Evolutionary conservation across 2,797 vertebrate species (phyloP), one percentile per base, ranked within the genome.

Genomic region (Sternotherus odoratus): DNA sequence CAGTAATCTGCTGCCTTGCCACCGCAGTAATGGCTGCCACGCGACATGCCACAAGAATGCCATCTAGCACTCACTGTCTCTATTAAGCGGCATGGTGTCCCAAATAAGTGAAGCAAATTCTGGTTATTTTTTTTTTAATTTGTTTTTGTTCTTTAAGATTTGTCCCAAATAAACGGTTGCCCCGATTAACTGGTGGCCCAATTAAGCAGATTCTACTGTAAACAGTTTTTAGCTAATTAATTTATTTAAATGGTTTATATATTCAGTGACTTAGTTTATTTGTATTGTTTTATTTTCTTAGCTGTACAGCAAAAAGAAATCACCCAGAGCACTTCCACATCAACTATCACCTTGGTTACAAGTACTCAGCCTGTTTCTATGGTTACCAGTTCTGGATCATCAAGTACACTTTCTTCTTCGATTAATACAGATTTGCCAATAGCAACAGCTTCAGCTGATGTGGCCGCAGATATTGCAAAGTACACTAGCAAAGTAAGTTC

Each of bases 401-500:
- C 97, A 83, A 98, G 98, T 94, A 97, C 97, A 12, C 97, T 98
- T 1, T 98, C 98, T 0, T 98, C 98, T 60, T 98, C 98, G 1
- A 78, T 98, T 94, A 98, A 93, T 15, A 98, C 98, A 86, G 99
- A 99, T 93, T 91, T 99, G 91, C 99, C 99, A 93, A 99, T 99
- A 82, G 99, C 99, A 79, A 99, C 99, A 1, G 99, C 98, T 75
- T 99, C 99, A 1, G 99, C 99, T 5, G 99, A 99, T 56, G 99
- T 99, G 43, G 99, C 99, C 84, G 99, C 99, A 81, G 99, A 99
- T 93, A 99, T 99, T 43, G 99, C 99, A 97, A 99, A 99, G 96
- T 99, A 99, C 82, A 99, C 99, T 85, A 99, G 98, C 97, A 99
- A 99, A 98, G 99, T 99, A 97, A 98, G 98, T 98, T 83, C 74